Evolutionary conservation across 2,113 vertebrate species (phyloP), one percentile per base, ranked within the genome.

Genomic region (Oplegnathus fasciatus): DNA sequence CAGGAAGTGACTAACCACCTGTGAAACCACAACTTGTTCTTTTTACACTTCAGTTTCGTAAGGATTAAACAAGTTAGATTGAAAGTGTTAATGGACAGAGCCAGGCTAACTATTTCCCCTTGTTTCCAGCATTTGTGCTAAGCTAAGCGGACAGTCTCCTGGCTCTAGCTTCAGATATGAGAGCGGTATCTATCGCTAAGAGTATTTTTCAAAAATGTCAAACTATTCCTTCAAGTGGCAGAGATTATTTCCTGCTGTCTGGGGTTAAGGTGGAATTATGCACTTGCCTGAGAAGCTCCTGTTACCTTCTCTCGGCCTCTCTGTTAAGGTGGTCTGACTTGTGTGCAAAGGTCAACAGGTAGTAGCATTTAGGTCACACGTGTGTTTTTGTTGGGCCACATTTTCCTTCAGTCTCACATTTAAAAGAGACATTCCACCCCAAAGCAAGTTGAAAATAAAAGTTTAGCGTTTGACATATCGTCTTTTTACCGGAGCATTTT

Each of bases 301-400:
- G 58, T 68, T 66, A 20, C 44, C 54, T 26, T 44, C 65, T 40
- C 44, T 82, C 13, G 55, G 26, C 67, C 10, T 82, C 78, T 24
- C 34, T 52, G 22, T 64, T 73, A 65, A 82, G 68, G 75, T 78
- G 87, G 84, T 83, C 83, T 60, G 79, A 72, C 65, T 58, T 34
- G 50, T 50, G 68, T 44, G 65, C 50, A 88, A 77, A 90, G 82
- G 86, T 88, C 78, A 86, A 30, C 68, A 52, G 44, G 26, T 13
- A 5, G 28, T 10, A 69, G 58, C 24, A 0, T 46, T 57, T 0
- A 76, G 34, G 71, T 77, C 71, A 78, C 61, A 44, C 6, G 3
- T 40, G 69, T 75, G 57, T 15, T 65, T 86, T 73, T 65, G 52
- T 30, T 73, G 2, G 26, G 71, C n/a, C 44, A 40, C 50, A 34